Conservation (phyloP, 2,888 invertebrate species). For the Monoplex corrugatus region DNA sequence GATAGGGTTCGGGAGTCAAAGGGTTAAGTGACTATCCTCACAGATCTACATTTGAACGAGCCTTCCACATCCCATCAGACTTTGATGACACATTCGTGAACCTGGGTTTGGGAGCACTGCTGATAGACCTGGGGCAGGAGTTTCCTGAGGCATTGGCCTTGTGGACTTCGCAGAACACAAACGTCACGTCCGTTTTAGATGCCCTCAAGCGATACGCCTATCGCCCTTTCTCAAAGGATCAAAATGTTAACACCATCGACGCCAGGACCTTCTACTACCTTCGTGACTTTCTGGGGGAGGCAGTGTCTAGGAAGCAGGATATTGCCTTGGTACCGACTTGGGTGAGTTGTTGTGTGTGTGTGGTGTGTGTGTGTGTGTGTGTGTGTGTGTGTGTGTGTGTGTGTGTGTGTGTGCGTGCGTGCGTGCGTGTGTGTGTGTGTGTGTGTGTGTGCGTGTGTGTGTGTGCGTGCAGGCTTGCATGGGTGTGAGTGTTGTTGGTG, state of each 20-base stretch:
- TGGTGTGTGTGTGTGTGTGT: background rate
- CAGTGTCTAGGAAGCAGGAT: conserved; percentile 53
- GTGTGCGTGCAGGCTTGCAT: too few species aligned
- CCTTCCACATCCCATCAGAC: conserved; percentile 76
- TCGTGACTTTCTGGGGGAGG: conserved; percentile 65
- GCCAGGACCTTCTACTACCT: conserved; percentile 71
- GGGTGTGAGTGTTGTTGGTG: too few species aligned
- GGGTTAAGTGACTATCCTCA: too few species aligned
- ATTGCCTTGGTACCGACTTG: conserved; percentile 71
- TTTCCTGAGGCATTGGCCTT: conserved; percentile 65
- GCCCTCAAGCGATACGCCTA: conserved; percentile 41
- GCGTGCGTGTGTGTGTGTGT: too few species aligned
- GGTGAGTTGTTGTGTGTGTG: conserved; percentile 57
- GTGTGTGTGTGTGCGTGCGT: too few species aligned
- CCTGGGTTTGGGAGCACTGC: conserved; percentile 72
- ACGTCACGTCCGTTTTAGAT: conserved; percentile 65
- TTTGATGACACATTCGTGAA: conserved; percentile 79
- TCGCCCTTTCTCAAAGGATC: conserved; percentile 64
- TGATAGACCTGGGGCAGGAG: conserved; percentile 64
- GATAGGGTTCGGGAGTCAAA: too few species aligned
- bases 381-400: background rate
- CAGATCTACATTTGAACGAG: conserved; percentile 50
- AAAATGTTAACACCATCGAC: conserved; percentile 67
- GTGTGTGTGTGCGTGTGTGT: too few species aligned
- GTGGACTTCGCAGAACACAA: conserved; percentile 71